phyloP scores from a whole-genome alignment of 2,797 vertebrate genomes.

The Melanotaenia parkinsoni region DNA sequence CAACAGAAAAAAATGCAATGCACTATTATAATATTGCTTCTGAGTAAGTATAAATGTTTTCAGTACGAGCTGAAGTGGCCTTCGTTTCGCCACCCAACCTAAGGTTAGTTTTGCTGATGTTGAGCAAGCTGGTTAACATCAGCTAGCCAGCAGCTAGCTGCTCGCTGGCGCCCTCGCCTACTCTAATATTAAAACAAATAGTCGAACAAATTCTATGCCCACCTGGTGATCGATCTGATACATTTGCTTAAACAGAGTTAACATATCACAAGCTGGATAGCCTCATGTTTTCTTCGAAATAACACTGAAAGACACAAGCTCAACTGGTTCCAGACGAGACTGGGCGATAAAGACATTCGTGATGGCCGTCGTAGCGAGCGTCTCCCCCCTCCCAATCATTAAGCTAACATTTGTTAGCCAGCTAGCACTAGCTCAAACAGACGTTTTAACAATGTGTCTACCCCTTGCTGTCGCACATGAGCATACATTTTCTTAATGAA shows the following conservation, averaged over 20 bases:
- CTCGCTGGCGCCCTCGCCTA: constrained; percentile 73
- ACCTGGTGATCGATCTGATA: constrained; percentile 8
- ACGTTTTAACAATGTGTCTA: constrained; percentile 49
- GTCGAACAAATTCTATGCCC: constrained; percentile 14
- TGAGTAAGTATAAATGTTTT: background rate
- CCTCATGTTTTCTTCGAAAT: too few relatives aligned
- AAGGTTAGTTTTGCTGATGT: constrained; percentile 49
- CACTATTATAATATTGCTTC: background rate
- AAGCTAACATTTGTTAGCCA: constrained; percentile 70
- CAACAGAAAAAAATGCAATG: background rate
- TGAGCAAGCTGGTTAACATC: constrained; percentile 56
- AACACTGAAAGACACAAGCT: background rate
- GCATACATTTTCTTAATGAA: background rate
- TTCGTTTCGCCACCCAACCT: constrained; percentile 28
- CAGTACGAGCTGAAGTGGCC: constrained; percentile 28
- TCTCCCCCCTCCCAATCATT: constrained; percentile 69
- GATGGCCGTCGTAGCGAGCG: constrained; percentile 77
- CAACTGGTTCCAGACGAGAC: constrained; percentile 49
- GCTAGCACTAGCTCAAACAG: constrained; percentile 53
- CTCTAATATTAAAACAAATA: constrained; percentile 32
- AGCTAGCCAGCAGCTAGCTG: constrained; percentile 62
- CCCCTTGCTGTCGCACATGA: background rate
- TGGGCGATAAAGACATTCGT: constrained; percentile 72
- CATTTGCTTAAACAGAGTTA: fast-evolving
- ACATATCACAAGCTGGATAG: background rate